phyloP scores from a whole-genome alignment of 2,888 invertebrate species.

The Acanthococcus lagerstroemiae region DNA sequence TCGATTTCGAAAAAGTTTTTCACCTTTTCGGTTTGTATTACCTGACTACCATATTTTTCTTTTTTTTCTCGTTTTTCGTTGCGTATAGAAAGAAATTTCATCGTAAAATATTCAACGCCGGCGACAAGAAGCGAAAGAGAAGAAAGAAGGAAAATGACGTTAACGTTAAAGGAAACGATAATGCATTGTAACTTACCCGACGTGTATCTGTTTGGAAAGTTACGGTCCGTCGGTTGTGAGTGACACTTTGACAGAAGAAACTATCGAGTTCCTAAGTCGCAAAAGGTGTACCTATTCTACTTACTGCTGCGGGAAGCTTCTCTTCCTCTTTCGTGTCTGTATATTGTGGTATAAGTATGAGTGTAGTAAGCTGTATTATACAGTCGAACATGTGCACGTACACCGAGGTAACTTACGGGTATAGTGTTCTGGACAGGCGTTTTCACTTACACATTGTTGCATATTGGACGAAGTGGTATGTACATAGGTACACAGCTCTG shows the following conservation, averaged over 20 bases:
- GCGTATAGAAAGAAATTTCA: background rate
- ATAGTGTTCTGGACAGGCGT: slow-evolving; percentile 19
- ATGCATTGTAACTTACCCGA: slow-evolving; percentile 16
- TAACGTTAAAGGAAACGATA: slow-evolving; percentile 10
- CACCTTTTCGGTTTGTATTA: too few species aligned
- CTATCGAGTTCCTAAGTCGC: slow-evolving; percentile 22
- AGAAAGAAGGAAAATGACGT: background rate
- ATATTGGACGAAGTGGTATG: too few species aligned
- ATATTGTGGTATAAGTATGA: too few species aligned
- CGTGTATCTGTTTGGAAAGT: slow-evolving; percentile 24
- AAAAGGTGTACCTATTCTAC: slow-evolving; percentile 16
- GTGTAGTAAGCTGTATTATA: too few species aligned
- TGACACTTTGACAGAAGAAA: slow-evolving; percentile 28
- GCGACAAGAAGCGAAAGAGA: background rate
- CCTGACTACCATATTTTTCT: too few species aligned
- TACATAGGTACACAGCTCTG: too few species aligned
- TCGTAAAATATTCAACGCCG: background rate
- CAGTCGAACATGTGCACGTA: too few species aligned
- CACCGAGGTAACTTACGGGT: slow-evolving; percentile 3
- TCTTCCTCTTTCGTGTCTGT: too few species aligned
- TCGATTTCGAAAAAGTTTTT: too few species aligned
- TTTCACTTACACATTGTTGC: slow-evolving; percentile 10
- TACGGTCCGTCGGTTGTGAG: slow-evolving; percentile 25
- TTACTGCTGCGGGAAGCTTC: too few species aligned
- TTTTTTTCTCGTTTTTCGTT: too few species aligned